These are phyloP conservation scores for Meghimatium bilineatum DNA, from an alignment of 2,888 invertebrate genomes.

Conservation along the genomic window DNA sequence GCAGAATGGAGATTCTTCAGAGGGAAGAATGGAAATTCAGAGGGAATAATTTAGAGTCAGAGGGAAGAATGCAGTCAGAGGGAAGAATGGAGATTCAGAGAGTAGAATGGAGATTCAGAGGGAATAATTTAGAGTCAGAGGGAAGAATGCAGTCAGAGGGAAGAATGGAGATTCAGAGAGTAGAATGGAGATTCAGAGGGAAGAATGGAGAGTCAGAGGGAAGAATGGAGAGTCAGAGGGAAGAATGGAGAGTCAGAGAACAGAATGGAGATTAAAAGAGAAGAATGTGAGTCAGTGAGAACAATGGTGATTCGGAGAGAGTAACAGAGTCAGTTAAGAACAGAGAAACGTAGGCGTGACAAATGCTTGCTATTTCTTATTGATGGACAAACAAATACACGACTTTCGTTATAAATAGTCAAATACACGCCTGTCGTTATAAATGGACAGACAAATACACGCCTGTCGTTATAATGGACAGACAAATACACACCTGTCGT, in stretches of 20 bases:
- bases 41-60: slow-evolving; percentile 4
- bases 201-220: background rate
- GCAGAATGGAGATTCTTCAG: background rate
- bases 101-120: background rate
- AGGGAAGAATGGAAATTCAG: background rate
- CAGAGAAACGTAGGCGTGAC: background rate
- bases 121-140: slow-evolving; percentile 4
- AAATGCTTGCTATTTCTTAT: too few relatives aligned
- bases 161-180: background rate
- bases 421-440: too few relatives aligned
- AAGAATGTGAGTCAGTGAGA: background rate
- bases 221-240: background rate
- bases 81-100: background rate
- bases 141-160: background rate
- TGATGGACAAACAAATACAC: too few relatives aligned
- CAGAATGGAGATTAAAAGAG: background rate
- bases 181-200: background rate
- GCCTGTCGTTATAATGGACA: too few relatives aligned
- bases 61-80: background rate
- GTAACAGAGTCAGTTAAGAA: background rate
- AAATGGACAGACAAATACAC: too few relatives aligned
- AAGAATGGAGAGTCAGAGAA: slow-evolving; percentile 5
- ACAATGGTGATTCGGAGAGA: background rate
- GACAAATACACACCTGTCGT: too few relatives aligned
- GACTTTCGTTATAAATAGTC: too few relatives aligned